These are phyloP conservation scores for Aporophyla lueneburgensis DNA, from an alignment of 2,888 invertebrate genomes.

Conservation along the genomic window DNA sequence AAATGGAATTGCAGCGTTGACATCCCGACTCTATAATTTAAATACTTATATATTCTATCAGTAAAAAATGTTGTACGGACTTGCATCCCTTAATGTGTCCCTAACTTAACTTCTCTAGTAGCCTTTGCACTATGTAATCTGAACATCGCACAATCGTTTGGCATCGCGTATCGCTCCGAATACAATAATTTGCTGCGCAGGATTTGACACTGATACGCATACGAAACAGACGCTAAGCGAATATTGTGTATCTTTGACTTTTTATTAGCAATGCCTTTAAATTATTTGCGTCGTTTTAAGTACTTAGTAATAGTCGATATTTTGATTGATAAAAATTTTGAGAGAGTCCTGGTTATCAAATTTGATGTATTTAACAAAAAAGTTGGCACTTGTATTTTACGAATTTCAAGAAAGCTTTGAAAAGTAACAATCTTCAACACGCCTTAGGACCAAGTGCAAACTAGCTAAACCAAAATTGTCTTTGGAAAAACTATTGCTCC, in stretches of 20 bases:
- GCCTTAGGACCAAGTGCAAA: no score
- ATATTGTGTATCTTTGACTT: conserved; percentile 41
- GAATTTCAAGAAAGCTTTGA: no score
- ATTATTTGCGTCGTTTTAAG: conserved; percentile 4
- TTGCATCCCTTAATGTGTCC: conserved; percentile 12
- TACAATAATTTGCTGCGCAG: conserved; percentile 56
- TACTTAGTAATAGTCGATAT: conserved; percentile 13
- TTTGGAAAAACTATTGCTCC: no score
- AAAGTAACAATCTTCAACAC: no score
- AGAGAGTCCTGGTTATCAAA: not conserved
- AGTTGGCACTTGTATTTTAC: no score
- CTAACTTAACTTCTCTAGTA: conserved; percentile 54
- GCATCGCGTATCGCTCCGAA: conserved; percentile 24
- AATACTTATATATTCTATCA: not conserved
- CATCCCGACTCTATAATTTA: not conserved
- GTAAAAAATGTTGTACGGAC: not conserved
- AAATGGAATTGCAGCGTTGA: not conserved
- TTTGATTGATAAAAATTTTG: not conserved
- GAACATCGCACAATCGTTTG: conserved; percentile 51
- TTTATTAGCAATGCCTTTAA: conserved; percentile 36
- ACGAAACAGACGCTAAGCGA: conserved; percentile 25
- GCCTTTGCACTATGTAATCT: conserved; percentile 63
- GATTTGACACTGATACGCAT: conserved; percentile 55
- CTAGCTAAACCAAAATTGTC: no score
- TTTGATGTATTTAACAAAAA: no score